phyloP scores from a whole-genome alignment of 2,888 invertebrate species.

The Pristionchus entomophagus region DNA sequence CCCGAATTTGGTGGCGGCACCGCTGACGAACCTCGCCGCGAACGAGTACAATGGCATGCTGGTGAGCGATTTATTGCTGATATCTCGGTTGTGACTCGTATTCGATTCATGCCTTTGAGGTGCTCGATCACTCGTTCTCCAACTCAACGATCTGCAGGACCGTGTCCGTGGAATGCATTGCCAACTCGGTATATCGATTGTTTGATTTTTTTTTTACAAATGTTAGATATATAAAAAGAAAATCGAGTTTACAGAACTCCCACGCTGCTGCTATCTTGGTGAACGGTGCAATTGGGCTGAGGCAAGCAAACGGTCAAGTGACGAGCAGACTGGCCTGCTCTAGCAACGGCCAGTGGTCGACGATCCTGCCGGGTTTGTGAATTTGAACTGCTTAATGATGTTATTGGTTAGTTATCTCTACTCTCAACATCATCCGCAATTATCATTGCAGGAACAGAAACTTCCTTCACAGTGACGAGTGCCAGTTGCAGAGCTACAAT shows the following conservation, averaged over 20 bases:
- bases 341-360: slow-evolving; percentile 24
- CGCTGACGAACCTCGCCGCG: slow-evolving; percentile 3
- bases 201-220: neutral
- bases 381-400: no score
- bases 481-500: slow-evolving; percentile 25
- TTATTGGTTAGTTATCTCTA: neutral
- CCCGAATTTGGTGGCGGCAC: neutral
- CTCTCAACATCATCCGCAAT: neutral
- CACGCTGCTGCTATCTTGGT: slow-evolving; percentile 5
- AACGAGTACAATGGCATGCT: slow-evolving; percentile 46
- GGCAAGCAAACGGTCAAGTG: neutral
- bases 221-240: no score
- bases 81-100: no score
- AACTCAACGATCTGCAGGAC: neutral
- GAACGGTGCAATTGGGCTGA: neutral
- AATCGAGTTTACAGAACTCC: neutral
- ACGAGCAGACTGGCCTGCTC: neutral
- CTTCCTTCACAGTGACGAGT: slow-evolving; percentile 21
- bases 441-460: neutral
- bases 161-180: slow-evolving; percentile 17
- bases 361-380: neutral
- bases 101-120: slow-evolving; percentile 1
- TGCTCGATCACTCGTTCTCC: slow-evolving; percentile 47
- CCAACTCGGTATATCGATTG: neutral
- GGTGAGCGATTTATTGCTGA: neutral